Conservation (phyloP, 2,888 invertebrate genomes). For the Itoplectis maculator region DNA sequence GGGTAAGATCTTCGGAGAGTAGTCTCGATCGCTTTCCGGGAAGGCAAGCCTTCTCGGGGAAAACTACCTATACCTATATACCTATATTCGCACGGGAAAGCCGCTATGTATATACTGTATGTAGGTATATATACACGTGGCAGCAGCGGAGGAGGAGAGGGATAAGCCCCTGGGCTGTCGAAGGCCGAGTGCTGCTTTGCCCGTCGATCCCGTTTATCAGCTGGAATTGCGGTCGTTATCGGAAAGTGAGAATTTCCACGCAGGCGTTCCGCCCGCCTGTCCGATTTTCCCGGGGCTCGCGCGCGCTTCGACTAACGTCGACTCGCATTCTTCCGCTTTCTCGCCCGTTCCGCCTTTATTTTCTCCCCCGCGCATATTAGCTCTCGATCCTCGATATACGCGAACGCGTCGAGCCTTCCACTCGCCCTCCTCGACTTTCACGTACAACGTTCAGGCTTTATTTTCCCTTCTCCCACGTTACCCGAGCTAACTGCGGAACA, state of each 20-base stretch:
- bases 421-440: background rate
- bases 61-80: no score
- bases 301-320: conserved; percentile 8
- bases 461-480: background rate
- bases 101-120: no score
- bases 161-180: conserved; percentile 46
- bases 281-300: conserved; percentile 39
- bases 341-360: conserved; percentile 6
- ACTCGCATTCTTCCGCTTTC: conserved; percentile 33
- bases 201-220: conserved; percentile 79
- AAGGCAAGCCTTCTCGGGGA: conserved; percentile 21
- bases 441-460: background rate
- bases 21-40: conserved; percentile 54
- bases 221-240: conserved; percentile 80
- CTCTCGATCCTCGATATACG: background rate
- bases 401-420: no score
- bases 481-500: background rate
- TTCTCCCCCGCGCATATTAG: conserved; percentile 17
- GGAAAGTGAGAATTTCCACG: conserved; percentile 72
- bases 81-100: background rate
- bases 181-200: conserved; percentile 51
- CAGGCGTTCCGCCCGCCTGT: conserved; percentile 46
- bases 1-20: conserved; percentile 21
- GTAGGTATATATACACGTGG: no score
- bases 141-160: background rate